phyloP scores from a whole-genome alignment of 2,113 vertebrate genomes.

The Cynocephalus volans region DNA sequence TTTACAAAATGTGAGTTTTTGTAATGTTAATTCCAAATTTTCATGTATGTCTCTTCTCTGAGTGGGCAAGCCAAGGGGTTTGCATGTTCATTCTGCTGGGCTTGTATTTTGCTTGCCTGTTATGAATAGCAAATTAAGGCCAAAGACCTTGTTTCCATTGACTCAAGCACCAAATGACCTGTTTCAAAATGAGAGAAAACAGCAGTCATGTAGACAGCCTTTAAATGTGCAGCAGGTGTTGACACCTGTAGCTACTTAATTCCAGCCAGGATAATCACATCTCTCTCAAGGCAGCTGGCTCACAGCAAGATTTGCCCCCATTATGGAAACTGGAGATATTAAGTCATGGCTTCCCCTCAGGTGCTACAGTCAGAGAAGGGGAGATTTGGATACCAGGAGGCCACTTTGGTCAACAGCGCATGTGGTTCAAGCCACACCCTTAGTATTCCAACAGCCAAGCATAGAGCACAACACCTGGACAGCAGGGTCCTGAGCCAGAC shows the following conservation, averaged over 20 bases:
- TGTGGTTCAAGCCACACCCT: neutral
- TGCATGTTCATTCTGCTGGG: neutral
- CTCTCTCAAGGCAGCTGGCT: constrained; percentile 31
- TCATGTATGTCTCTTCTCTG: neutral
- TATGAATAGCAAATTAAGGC: constrained; percentile 44
- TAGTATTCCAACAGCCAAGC: neutral
- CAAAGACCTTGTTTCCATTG: constrained; percentile 16
- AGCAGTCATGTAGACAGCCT: neutral
- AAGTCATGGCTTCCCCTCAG: neutral
- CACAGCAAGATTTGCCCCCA: neutral
- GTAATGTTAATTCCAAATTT: neutral
- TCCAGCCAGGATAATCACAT: constrained; percentile 60
- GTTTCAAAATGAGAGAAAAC: constrained; percentile 19
- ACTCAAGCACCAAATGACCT: constrained; percentile 36
- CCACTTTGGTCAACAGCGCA: constrained; percentile 11
- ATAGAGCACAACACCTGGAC: neutral
- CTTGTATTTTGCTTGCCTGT: constrained; percentile 37
- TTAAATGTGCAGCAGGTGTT: constrained; percentile 48
- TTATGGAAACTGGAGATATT: neutral
- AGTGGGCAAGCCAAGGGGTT: neutral
- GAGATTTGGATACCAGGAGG: neutral
- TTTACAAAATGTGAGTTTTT: neutral
- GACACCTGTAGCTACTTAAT: neutral
- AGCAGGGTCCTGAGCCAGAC: constrained; percentile 41
- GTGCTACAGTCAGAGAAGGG: neutral